These are phyloP conservation scores for Drosophila cracens DNA, from an alignment of 2,888 invertebrate genomes.

Conservation along the genomic window DNA sequence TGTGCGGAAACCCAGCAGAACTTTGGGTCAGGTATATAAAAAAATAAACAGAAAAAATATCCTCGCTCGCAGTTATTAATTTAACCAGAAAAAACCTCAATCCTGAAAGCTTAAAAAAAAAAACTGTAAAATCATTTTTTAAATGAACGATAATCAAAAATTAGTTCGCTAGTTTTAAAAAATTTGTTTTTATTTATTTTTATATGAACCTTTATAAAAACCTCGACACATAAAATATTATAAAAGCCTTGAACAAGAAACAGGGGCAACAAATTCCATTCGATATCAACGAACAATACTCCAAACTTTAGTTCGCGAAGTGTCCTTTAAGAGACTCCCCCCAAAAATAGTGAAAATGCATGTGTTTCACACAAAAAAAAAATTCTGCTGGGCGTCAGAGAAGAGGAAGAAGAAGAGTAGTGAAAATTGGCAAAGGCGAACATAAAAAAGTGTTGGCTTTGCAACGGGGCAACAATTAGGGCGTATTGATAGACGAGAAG, in stretches of 20 bases:
- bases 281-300: not conserved
- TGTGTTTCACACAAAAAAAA: conserved; percentile 9
- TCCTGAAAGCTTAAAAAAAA: not conserved
- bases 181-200: no score
- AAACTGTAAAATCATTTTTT: not conserved
- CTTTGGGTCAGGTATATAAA: conserved; percentile 15
- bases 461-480: conserved; percentile 48
- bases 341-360: not conserved
- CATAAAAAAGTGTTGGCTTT: conserved; percentile 28
- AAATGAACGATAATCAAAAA: not conserved
- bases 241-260: not conserved
- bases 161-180: not conserved
- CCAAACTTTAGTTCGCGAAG: not conserved
- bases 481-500: conserved; percentile 7
- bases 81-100: conserved; percentile 5
- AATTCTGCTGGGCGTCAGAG: conserved; percentile 32
- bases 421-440: conserved; percentile 19
- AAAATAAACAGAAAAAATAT: conserved; percentile 6
- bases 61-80: not conserved
- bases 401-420: conserved; percentile 3
- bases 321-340: not conserved
- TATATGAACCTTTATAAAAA: no score
- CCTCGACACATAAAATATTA: no score
- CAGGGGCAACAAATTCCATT: not conserved
- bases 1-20: conserved; percentile 49